These are phyloP conservation scores for Xenotilapia longispinis DNA, from an alignment of 2,113 vertebrate genomes.

Conservation along the genomic window DNA sequence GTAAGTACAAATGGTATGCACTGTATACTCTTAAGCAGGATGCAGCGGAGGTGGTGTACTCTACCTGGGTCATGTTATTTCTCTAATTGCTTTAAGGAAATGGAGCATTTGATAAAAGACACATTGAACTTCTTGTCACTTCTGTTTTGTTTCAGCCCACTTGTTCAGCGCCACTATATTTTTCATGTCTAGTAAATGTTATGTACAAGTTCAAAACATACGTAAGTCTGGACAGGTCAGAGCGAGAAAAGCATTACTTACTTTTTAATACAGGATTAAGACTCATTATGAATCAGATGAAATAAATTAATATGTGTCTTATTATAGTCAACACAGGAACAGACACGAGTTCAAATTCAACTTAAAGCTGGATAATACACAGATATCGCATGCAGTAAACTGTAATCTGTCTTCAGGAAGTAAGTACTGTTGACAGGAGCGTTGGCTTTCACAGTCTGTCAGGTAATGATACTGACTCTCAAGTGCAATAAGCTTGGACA, in stretches of 20 bases:
- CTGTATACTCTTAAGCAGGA: neutral
- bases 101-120: neutral
- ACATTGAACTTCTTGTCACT: neutral
- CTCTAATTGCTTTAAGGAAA: neutral
- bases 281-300: neutral
- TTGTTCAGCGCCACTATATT: neutral
- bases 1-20: neutral
- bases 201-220: neutral
- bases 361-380: neutral
- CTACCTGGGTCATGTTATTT: neutral
- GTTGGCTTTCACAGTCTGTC: neutral
- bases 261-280: neutral
- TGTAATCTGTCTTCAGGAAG: slow-evolving; percentile 5
- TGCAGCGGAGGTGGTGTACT: neutral
- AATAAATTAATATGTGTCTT: neutral
- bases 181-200: neutral
- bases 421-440: slow-evolving; percentile 5
- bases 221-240: neutral
- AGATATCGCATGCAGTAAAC: neutral
- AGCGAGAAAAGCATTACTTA: neutral
- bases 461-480: slow-evolving; percentile 21
- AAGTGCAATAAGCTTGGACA: slow-evolving; percentile 1
- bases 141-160: neutral
- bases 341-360: neutral
- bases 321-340: neutral